A percentile compares a stretch with the other conserved stretches of the same genome.
phyloP scores from a whole-genome alignment of 1,140 invertebrate species.

The Metopolophium dirhodum region DNA sequence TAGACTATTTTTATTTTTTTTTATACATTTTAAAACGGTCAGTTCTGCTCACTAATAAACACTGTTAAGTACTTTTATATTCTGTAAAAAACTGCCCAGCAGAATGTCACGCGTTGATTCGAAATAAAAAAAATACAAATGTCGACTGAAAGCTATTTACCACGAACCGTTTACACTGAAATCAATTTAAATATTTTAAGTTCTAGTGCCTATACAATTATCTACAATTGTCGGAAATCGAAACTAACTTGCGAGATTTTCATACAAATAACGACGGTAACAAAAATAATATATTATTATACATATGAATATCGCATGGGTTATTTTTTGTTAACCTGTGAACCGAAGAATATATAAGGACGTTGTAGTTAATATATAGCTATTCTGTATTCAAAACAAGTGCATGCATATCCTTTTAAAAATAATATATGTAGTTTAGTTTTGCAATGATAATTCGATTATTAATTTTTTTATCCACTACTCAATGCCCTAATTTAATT shows the following conservation, averaged over 20 bases:
- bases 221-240: not conserved
- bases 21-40: not conserved
- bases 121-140: not conserved
- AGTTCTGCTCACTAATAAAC: not conserved
- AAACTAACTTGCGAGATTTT: not conserved
- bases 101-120: not conserved
- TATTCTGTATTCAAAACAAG: conserved; percentile 12
- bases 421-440: conserved; percentile 2
- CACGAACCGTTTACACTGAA: not conserved
- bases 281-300: conserved; percentile 14
- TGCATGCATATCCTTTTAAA: conserved; percentile 4
- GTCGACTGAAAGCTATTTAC: not conserved
- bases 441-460: not conserved
- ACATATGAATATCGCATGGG: not conserved
- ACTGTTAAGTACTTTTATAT: not conserved
- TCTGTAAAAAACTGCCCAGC: not conserved
- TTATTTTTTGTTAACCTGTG: not conserved
- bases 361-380: not conserved
- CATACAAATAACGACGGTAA: not conserved
- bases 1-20: not conserved
- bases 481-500: conserved; percentile 15
- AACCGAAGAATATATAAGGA: conserved; percentile 6
- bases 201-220: not conserved
- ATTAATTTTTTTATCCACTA: conserved; percentile 1
- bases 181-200: not conserved